Conservation (phyloP, 2,797 vertebrate species). For the Aldrovandia affinis region DNA sequence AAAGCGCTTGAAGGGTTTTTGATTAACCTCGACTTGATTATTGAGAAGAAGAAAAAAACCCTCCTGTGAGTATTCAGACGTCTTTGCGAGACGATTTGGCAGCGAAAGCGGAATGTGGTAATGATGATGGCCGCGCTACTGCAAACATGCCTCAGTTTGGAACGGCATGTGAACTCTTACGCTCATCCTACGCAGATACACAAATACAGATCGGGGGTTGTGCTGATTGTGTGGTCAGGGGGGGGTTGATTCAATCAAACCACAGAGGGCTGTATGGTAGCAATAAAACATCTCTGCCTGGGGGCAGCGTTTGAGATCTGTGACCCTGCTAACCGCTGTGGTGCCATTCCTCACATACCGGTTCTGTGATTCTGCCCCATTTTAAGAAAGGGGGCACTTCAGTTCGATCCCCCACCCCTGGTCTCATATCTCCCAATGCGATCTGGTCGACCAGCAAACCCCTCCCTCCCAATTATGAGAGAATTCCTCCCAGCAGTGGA, state of each 20-base stretch:
- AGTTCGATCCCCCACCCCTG: neutral
- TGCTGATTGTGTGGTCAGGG: neutral
- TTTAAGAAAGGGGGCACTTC: neutral
- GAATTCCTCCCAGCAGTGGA: neutral
- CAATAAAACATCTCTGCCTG: neutral
- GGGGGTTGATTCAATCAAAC: neutral
- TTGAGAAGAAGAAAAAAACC: no score
- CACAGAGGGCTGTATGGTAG: neutral
- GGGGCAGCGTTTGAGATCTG: neutral
- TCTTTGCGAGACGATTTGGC: no score
- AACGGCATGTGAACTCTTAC: neutral
- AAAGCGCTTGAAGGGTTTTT: no score
- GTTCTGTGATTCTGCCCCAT: neutral
- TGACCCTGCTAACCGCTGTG: neutral
- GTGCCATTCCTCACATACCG: neutral
- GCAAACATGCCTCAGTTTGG: neutral
- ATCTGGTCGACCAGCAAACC: neutral
- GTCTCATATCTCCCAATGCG: neutral
- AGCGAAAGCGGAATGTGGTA: no score
- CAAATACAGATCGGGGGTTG: neutral
- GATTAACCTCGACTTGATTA: no score
- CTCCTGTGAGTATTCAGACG: neutral
- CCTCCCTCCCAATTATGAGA: neutral
- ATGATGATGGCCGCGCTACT: neutral
- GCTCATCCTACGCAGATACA: neutral